A percentile compares a stretch with the other conserved stretches of the same genome.
Evolutionary conservation across 2,797 vertebrate species (phyloP).

Genomic region (Thunnus albacares): DNA sequence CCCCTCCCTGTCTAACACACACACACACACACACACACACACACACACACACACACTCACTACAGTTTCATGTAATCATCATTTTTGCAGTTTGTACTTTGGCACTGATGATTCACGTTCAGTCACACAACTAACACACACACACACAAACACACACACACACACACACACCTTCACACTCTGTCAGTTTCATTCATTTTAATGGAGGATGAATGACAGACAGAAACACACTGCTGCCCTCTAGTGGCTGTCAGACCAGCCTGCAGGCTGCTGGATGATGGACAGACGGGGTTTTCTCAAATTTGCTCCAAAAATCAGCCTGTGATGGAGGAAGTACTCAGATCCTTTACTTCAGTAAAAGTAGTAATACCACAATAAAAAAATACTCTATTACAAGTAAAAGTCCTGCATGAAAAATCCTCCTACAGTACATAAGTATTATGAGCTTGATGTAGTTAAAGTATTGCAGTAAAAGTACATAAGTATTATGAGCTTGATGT

Average conservation of each 20-base stretch:
- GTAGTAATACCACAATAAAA: not conserved
- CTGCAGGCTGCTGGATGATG: no score
- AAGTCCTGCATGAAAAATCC: no score
- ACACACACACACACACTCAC: not conserved
- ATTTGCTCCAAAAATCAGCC: no score
- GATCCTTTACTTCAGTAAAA: no score
- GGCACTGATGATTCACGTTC: no score
- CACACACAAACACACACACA: not conserved
- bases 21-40: conserved; percentile 4
- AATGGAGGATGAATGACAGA: not conserved
- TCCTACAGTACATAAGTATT: no score
- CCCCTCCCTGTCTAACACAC: not conserved
- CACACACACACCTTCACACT: not conserved
- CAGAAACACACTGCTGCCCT: not conserved
- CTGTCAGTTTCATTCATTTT: no score
- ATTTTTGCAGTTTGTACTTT: not conserved
- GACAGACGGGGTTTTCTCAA: no score
- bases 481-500: no score
- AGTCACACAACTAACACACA: not conserved
- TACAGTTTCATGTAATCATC: not conserved
- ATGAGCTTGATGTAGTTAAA: no score
- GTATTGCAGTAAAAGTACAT: no score
- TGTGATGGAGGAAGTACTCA: no score
- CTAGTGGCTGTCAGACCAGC: not conserved
- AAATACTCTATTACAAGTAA: not conserved